Evolutionary conservation across 2,888 invertebrate species (phyloP), one percentile per base, ranked within the genome.

Genomic region (Hoplodrina blanda): DNA sequence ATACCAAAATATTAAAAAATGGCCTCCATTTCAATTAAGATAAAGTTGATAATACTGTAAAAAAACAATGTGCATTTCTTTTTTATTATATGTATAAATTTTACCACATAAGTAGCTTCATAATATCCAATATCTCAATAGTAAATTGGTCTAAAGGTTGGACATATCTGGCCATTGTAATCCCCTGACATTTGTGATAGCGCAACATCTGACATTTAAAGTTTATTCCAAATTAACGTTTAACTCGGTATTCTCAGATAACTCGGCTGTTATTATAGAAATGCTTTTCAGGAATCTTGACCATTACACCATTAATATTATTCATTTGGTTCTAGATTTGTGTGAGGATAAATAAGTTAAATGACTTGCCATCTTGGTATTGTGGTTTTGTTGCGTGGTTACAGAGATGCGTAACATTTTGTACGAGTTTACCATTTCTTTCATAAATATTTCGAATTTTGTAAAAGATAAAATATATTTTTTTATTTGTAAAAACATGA

Each of bases 201-300:
- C 62, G 61, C 81, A 76, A 78, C 73, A 67, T 63, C 62, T 86
- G 86, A 61, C 88, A 87, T 87, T 88, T 87, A 80, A 81, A 78
- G 79, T 86, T 82, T 80, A 83, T 78, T 63, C 73, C 64, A 73
- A 85, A 82, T 85, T 78, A 84, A 75, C 69, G 73, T 73, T 61
- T 62, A 54, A 50, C 30, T 59, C 10, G 15, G 15, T 62, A 61
- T 56, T 56, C 80, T 54, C 19, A 55, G 65, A 46, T 78, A 72
- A n/a, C 78, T 46, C 20, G 19, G 30, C 49, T 61, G 61, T 67
- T 66, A 78, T 82, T 82, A 73, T 73, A 64, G 82, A 82, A 78
- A 78, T 33, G 57, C 63, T 78, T 78, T 78, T 82, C 67, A 64
- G 50, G 63, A 78, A 73, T 82, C 73, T 82, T 53, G 55, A 55